Evolutionary conservation across 2,888 invertebrate genomes (phyloP), one percentile per base, ranked within the genome.

Genomic region (Polydrusus tereticollis): DNA sequence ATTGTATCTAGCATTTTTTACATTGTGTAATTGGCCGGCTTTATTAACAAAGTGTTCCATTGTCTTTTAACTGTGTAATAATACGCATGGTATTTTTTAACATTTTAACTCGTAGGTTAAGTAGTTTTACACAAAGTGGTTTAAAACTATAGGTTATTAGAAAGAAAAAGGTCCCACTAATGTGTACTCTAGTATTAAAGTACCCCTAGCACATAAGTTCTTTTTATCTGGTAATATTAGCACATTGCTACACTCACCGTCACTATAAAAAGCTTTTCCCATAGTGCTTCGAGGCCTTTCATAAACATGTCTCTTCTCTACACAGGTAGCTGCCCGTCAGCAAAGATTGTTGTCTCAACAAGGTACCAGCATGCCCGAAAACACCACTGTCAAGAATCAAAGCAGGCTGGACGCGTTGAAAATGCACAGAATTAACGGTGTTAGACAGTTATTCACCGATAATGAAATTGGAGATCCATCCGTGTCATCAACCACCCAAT

Each of bases 301-400:
- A n/a, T 23, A 21, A 21, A 23, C 23, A 3, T 12, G n/a, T 45
- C 8, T 14, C n/a, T 33, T 16, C 33, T 29, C n/a, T 41, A 55
- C 10, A 14, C 16, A 91, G 91, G 91, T 91, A 71, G 90, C 90
- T 0, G 92, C 92, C 78, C 88, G 92, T 1, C 92, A 92, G 80
- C 87, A 89, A 79, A 86, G 88, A 77, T 88, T 90, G 69, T 82
- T 89, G 55, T 86, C 88, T 50, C 88, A 89, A 77, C 89, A 89
- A 69, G 75, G 74, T 33, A 43, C 45, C 58, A 43, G 64, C 18
- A 29, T 60, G 12, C 3, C 63, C 8, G 72, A 69, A 12, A 62
- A n/a, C 10, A 52, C 67, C 5, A 41, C 68, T n/a, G 79, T 21
- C 74, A 80, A 79, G 76, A 74, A 78, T 70, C 77, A 74, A 45